Conservation (phyloP, 2,797 vertebrate genomes). For the Sternarchorhynchus goeldii region DNA sequence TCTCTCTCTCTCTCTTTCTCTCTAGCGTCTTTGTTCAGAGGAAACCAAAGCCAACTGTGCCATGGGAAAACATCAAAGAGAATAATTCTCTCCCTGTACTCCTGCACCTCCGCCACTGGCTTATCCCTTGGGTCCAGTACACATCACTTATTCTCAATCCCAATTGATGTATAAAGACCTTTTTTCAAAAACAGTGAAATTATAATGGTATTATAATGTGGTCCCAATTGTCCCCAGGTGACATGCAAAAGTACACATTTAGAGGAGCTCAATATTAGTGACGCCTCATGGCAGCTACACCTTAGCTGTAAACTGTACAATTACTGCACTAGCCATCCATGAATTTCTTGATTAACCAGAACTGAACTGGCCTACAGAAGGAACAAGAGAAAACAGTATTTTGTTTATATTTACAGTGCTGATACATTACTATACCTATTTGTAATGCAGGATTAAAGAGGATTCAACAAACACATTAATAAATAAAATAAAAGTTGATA, state of each 20-base stretch:
- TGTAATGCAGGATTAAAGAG: no score
- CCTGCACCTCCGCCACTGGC: conserved; percentile 49
- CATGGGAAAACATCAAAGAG: conserved; percentile 66
- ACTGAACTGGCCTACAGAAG: no score
- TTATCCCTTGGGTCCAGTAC: conserved; percentile 49
- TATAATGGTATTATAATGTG: conserved; percentile 40
- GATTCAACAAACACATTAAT: no score
- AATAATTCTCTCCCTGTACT: conserved; percentile 62
- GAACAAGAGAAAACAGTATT: no score
- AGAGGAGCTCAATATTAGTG: conserved; percentile 21
- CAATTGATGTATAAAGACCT: conserved; percentile 36
- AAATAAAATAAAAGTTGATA: no score
- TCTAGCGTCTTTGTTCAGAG: conserved; percentile 35
- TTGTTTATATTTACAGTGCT: no score
- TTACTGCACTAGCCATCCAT: not conserved
- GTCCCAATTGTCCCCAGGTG: conserved; percentile 22
- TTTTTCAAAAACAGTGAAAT: conserved; percentile 15
- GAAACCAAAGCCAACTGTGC: conserved; percentile 60
- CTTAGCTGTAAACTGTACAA: not conserved
- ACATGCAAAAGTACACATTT: conserved; percentile 18
- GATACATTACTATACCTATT: no score
- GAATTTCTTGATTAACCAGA: no score
- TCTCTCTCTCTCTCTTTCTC: conserved; percentile 20
- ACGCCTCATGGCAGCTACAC: not conserved
- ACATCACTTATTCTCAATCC: conserved; percentile 50